phyloP scores from a whole-genome alignment of 2,113 vertebrate genomes.

The Esox niger region DNA sequence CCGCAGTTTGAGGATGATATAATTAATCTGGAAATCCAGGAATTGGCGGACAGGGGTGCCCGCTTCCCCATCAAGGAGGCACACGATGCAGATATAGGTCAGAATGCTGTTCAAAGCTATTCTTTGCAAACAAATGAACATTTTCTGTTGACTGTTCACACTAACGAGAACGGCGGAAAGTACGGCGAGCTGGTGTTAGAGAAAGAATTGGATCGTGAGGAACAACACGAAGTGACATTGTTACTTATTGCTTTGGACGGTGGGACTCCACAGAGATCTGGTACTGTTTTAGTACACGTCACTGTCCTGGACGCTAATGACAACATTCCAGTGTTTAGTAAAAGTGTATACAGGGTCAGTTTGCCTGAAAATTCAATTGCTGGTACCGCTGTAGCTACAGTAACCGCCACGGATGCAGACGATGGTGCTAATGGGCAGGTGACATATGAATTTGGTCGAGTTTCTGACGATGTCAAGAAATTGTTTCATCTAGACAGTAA shows the following conservation, averaged over 20 bases:
- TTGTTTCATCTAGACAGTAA: slow-evolving; percentile 6
- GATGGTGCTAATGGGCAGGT: slow-evolving; percentile 74
- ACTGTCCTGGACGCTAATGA: slow-evolving; percentile 60
- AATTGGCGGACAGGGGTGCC: no score
- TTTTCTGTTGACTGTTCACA: slow-evolving; percentile 27
- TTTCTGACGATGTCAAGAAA: slow-evolving; percentile 21
- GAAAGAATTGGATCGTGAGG: slow-evolving; percentile 42
- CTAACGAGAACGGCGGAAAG: slow-evolving; percentile 18
- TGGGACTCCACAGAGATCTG: slow-evolving; percentile 49
- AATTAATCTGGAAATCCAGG: slow-evolving; percentile 57
- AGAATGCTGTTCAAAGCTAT: slow-evolving; percentile 54
- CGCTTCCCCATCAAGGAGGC: no score
- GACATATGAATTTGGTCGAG: slow-evolving; percentile 21
- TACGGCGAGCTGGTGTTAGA: slow-evolving; percentile 36
- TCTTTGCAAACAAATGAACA: slow-evolving; percentile 19
- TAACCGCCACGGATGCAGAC: slow-evolving; percentile 64
- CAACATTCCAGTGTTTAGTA: slow-evolving; percentile 57
- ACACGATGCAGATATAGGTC: no score
- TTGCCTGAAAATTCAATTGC: slow-evolving; percentile 34
- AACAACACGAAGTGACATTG: slow-evolving; percentile 33
- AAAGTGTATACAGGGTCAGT: slow-evolving; percentile 27
- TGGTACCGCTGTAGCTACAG: slow-evolving; percentile 57
- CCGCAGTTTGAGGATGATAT: slow-evolving; percentile 40
- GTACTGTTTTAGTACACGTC: slow-evolving; percentile 45
- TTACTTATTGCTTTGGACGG: slow-evolving; percentile 51